Conservation (phyloP, 1,140 invertebrate genomes). For the Delia radicum region DNA sequence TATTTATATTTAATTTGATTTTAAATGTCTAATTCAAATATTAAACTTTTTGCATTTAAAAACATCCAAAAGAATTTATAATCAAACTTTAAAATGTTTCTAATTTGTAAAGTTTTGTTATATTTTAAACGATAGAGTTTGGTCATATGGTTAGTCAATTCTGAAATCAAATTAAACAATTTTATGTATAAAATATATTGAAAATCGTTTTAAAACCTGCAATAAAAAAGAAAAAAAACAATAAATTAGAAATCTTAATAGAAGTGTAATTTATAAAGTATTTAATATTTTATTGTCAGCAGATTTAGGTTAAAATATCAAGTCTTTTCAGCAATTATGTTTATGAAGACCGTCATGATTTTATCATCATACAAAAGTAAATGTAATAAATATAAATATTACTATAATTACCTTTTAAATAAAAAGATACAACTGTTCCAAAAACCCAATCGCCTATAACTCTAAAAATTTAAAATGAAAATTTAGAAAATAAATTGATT, state of each 20-base stretch:
- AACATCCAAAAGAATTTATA: neutral
- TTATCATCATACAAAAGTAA: conserved; percentile 43
- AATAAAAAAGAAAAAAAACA: neutral
- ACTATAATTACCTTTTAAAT: conserved; percentile 15
- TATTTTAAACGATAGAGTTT: too few relatives aligned
- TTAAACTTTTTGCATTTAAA: neutral
- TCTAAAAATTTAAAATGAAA: neutral
- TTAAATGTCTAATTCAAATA: neutral
- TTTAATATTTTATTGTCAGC: conserved; percentile 26
- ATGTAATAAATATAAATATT: neutral
- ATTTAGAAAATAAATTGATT: neutral
- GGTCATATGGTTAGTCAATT: too few relatives aligned
- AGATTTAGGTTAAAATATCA: conserved; percentile 34
- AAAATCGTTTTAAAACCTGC: too few relatives aligned
- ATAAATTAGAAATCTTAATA: neutral
- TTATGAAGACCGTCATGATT: conserved; percentile 66
- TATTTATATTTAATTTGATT: too few relatives aligned
- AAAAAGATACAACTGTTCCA: neutral
- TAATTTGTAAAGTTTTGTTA: too few relatives aligned
- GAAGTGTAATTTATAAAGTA: too few relatives aligned
- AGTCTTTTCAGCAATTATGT: conserved; percentile 61
- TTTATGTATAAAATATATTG: too few relatives aligned
- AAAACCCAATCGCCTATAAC: neutral
- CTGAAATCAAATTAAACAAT: too few relatives aligned
- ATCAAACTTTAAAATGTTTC: too few relatives aligned